A percentile compares a stretch with the other conserved stretches of the same genome.
phyloP scores from a whole-genome alignment of 1,140 invertebrate species.

The Fopius arisanus region DNA sequence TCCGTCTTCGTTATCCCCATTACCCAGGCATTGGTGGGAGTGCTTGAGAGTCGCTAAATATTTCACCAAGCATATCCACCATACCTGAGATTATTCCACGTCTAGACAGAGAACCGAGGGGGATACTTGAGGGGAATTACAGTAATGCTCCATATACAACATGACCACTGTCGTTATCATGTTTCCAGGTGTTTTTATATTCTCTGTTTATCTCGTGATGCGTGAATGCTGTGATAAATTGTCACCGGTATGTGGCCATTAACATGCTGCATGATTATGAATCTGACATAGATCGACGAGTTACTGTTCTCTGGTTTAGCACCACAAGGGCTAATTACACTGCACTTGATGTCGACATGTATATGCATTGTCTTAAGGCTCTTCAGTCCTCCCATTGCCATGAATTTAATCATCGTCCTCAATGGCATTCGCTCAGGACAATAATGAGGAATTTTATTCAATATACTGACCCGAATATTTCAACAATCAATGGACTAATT shows the following conservation, averaged over 20 bases:
- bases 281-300: slow-evolving; percentile 33
- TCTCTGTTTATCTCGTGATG: background rate
- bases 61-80: slow-evolving; percentile 37
- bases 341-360: background rate
- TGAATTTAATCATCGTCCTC: slow-evolving; percentile 50
- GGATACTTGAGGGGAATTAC: slow-evolving; percentile 8
- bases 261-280: slow-evolving; percentile 20
- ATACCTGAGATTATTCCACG: slow-evolving; percentile 24
- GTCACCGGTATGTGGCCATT: slow-evolving; percentile 7
- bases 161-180: background rate
- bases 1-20: slow-evolving; percentile 51
- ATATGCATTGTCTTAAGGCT: slow-evolving; percentile 46
- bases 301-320: slow-evolving; percentile 17
- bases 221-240: slow-evolving; percentile 13
- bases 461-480: background rate
- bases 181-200: background rate
- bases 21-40: slow-evolving; percentile 33
- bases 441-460: background rate
- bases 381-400: slow-evolving; percentile 4
- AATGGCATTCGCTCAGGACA: background rate
- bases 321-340: slow-evolving; percentile 29
- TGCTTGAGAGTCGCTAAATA: slow-evolving; percentile 42
- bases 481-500: slow-evolving; percentile 19
- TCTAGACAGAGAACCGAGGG: background rate
- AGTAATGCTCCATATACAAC: background rate